These are phyloP conservation scores for Ondatra zibethicus DNA, from an alignment of 2,113 vertebrate genomes.

Conservation along the genomic window DNA sequence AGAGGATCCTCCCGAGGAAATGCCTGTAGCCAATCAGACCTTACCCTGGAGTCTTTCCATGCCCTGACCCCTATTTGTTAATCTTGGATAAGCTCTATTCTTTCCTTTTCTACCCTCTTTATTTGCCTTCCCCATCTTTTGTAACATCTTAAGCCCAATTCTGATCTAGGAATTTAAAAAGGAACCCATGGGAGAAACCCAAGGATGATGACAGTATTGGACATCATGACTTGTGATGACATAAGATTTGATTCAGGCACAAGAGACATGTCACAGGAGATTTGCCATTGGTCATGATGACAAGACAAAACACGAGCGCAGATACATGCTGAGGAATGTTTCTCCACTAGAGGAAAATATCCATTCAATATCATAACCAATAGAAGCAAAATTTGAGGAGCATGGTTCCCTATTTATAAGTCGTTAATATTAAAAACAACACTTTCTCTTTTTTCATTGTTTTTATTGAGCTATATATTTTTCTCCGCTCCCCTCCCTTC, in stretches of 20 bases:
- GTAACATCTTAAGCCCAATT: background rate
- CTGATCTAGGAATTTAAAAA: background rate
- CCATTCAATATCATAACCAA: background rate
- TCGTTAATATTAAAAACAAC: background rate
- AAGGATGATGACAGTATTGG: background rate
- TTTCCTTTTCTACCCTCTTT: background rate
- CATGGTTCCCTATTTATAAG: background rate
- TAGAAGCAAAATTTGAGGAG: background rate
- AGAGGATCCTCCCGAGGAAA: background rate
- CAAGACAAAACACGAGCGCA: slow-evolving; percentile 1
- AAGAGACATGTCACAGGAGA: background rate
- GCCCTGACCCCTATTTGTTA: background rate
- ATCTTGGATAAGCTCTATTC: background rate
- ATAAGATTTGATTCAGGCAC: background rate
- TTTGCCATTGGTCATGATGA: background rate
- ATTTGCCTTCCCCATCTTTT: background rate
- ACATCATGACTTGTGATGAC: background rate
- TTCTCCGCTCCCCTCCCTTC: too few relatives aligned
- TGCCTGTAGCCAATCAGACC: too few relatives aligned
- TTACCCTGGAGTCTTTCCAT: background rate
- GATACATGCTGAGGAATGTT: background rate
- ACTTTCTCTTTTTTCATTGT: background rate
- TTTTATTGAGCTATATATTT: too few relatives aligned
- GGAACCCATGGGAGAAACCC: background rate
- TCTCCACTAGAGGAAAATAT: background rate